These are phyloP conservation scores for Eudemis profundana DNA, from an alignment of 2,888 invertebrate species.

Conservation along the genomic window DNA sequence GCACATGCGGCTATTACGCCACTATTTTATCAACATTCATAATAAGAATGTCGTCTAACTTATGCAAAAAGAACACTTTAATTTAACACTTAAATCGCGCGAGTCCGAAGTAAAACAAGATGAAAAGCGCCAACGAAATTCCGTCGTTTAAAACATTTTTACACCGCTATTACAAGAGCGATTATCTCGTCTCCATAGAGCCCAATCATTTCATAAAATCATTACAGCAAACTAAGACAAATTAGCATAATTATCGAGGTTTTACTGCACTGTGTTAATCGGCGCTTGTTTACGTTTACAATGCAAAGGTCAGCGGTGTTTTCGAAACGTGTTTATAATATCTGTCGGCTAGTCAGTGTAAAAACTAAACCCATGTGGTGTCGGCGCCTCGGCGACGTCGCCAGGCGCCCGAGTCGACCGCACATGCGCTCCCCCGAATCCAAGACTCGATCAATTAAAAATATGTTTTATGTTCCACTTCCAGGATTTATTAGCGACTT, in stretches of 20 bases:
- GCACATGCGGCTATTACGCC: slow-evolving; percentile 37
- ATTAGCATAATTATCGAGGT: slow-evolving; percentile 40
- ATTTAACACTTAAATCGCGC: slow-evolving; percentile 23
- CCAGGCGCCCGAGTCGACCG: slow-evolving; percentile 53
- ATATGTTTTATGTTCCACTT: slow-evolving; percentile 49
- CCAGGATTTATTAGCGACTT: slow-evolving; percentile 40
- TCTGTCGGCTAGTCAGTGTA: slow-evolving; percentile 59
- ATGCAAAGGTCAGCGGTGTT: slow-evolving; percentile 63
- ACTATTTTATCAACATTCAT: slow-evolving; percentile 40
- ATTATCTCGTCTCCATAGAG: slow-evolving; percentile 41
- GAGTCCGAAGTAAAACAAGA: slow-evolving; percentile 17
- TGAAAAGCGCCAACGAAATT: slow-evolving; percentile 16
- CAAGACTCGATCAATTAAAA: slow-evolving; percentile 48
- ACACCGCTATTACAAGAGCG: slow-evolving; percentile 19
- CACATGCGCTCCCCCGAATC: slow-evolving; percentile 54
- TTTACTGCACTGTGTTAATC: slow-evolving; percentile 39
- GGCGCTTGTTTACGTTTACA: slow-evolving; percentile 46
- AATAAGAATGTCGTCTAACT: slow-evolving; percentile 32
- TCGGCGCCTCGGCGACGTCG: slow-evolving; percentile 62
- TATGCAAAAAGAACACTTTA: slow-evolving; percentile 24
- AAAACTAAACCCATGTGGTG: slow-evolving; percentile 65
- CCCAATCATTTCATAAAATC: slow-evolving; percentile 40
- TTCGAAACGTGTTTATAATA: slow-evolving; percentile 61
- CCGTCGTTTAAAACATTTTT: slow-evolving; percentile 25
- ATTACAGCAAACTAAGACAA: slow-evolving; percentile 35